These are phyloP conservation scores for Catharus bicknelli DNA, from an alignment of 2,113 vertebrate genomes.

Conservation along the genomic window DNA sequence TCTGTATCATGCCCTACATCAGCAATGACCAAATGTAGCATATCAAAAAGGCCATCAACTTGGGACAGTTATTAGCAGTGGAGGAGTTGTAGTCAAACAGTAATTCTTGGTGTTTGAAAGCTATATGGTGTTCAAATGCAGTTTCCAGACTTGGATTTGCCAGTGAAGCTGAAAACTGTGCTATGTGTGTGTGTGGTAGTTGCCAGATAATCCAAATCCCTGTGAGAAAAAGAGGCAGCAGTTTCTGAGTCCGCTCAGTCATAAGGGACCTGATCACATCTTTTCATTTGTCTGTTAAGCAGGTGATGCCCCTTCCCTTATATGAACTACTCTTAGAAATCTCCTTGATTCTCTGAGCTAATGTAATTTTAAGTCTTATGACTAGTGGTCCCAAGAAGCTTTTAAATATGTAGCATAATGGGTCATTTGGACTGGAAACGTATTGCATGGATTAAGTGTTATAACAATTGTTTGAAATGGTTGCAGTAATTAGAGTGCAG, in stretches of 20 bases:
- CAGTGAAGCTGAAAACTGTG: background rate
- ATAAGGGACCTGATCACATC: background rate
- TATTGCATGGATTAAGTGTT: background rate
- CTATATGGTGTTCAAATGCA: background rate
- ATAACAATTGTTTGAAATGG: background rate
- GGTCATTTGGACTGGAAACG: background rate
- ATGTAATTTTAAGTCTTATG: background rate
- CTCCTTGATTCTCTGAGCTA: background rate
- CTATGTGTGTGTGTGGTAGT: background rate
- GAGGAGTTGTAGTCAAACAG: background rate
- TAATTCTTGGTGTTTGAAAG: background rate
- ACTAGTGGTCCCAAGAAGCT: background rate
- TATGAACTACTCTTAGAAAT: background rate
- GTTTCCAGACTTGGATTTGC: background rate
- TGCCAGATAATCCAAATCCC: background rate
- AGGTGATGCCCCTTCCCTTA: background rate
- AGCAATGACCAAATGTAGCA: background rate
- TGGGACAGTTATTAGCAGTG: background rate
- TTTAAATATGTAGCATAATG: background rate
- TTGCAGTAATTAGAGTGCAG: background rate
- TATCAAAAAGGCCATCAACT: background rate
- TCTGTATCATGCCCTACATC: background rate
- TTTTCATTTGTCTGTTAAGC: background rate
- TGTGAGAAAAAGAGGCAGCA: background rate
- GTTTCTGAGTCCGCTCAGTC: background rate